Evolutionary conservation across 2,888 invertebrate genomes (phyloP).

Genomic region (Clanis bilineata): DNA sequence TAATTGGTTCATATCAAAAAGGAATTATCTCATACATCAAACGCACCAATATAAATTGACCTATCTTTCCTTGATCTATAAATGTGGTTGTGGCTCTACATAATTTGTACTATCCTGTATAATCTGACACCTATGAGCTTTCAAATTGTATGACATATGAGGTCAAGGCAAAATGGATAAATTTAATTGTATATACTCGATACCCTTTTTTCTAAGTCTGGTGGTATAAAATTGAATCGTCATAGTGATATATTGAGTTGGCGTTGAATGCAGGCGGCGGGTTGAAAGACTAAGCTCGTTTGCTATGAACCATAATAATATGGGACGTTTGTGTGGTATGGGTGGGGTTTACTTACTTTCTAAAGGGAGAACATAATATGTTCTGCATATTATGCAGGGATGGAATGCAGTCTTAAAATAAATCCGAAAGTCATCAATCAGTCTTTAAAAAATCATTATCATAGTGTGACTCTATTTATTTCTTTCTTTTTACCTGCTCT

Average conservation of each 20-base stretch:
- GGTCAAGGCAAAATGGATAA: slow-evolving; percentile 25
- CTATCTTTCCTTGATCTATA: slow-evolving; percentile 22
- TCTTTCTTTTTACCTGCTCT: too few species aligned
- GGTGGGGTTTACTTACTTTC: not conserved
- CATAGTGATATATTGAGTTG: slow-evolving; percentile 64
- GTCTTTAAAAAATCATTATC: too few species aligned
- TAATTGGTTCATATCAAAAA: slow-evolving; percentile 79
- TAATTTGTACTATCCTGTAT: slow-evolving; percentile 37
- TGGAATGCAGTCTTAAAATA: too few species aligned
- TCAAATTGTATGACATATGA: slow-evolving; percentile 12
- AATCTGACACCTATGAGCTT: slow-evolving; percentile 30
- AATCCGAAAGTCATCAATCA: too few species aligned
- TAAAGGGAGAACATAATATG: too few species aligned
- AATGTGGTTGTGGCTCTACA: slow-evolving; percentile 20
- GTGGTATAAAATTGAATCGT: slow-evolving; percentile 65
- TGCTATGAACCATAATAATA: slow-evolving; percentile 61
- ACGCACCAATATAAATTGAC: slow-evolving; percentile 45
- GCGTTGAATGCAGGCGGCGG: slow-evolving; percentile 51
- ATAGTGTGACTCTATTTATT: too few species aligned
- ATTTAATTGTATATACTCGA: slow-evolving; percentile 34
- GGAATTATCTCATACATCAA: slow-evolving; percentile 61
- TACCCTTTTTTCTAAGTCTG: slow-evolving; percentile 45
- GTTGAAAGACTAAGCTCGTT: slow-evolving; percentile 70
- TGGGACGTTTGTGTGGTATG: slow-evolving; percentile 35
- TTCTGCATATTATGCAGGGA: too few species aligned